phyloP scores from a whole-genome alignment of 2,797 vertebrate species.

The Ceryle rudis region DNA sequence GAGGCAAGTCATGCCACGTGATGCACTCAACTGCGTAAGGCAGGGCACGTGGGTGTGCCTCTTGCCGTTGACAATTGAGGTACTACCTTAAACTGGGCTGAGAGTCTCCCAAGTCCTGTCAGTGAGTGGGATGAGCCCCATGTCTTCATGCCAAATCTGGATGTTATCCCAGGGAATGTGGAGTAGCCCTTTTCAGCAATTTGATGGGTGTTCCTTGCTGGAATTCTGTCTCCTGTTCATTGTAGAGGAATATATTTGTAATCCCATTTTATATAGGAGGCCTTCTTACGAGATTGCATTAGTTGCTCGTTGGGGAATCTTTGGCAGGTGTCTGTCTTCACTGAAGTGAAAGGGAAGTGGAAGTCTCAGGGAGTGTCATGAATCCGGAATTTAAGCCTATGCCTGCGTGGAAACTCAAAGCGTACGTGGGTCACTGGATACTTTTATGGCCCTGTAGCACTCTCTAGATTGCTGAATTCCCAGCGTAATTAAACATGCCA shows the following conservation, averaged over 20 bases:
- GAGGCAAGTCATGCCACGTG: accelerated
- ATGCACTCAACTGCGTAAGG: too few species aligned
- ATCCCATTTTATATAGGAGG: background rate
- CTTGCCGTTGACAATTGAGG: accelerated
- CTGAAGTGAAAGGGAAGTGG: background rate
- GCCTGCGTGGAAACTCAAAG: background rate
- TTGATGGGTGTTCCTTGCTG: background rate
- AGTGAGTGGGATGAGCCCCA: background rate
- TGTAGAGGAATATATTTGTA: background rate
- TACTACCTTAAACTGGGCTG: too few species aligned
- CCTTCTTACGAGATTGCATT: background rate
- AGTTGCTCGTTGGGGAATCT: background rate
- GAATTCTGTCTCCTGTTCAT: background rate
- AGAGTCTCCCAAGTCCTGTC: accelerated
- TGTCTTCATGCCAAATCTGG: background rate
- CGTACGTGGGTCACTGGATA: background rate
- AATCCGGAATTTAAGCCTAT: background rate
- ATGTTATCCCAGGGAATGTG: background rate
- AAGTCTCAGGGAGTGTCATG: background rate
- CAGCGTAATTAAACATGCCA: background rate
- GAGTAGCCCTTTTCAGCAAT: background rate
- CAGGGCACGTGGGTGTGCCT: background rate
- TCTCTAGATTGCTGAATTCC: background rate
- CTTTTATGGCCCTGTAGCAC: background rate
- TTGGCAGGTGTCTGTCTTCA: background rate